Base-by-base conservation (phyloP, 1,140 invertebrate genomes). In the Temnothorax longispinosus region DNA sequence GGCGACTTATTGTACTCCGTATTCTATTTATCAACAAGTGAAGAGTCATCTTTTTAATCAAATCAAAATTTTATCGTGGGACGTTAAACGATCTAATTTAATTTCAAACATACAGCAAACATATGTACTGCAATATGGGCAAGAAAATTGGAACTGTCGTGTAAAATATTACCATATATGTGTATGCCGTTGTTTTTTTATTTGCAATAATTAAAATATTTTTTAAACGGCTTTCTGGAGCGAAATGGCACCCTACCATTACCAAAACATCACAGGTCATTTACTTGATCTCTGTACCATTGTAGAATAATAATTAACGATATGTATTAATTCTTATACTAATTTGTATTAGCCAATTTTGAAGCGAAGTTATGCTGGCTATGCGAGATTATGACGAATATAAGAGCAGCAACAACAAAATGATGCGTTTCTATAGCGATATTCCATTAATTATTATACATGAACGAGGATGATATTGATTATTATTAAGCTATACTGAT, bases 261-360 rank as follows among this genome's bases (percentile, higher is more conserved):
- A 95, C 93, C 94, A 95, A 94, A 95, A 92, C 92, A 93, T 92
- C 86, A 87, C 90, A 91, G 93, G 90, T 94, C 92, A 94, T 93
- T 94, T 76, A 85, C 82, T 93, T 95, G 94, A 95, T 95, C 94
- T 95, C 94, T 93, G 89, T 94, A 94, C 92, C 91, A 94, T 94
- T 94, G 85, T 95, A 94, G 90, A 85, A 92, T 94, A 93, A 92
- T 90, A 93, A 89, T 92, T 89, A 91, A 89, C 44, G 65, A 86
- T 89, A 81, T 86, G 85, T 91, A 91, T 94, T 94, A 93, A 93
- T 93, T 90, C 89, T 93, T 93, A 92, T 93, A 93, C 88, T 89
- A 90, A 94, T 92, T 93, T 93, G 94, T 93, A 93, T 91, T 94
- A 94, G 92, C 87, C 87, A 94, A 94, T 93, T 93, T 86, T 71